Evolutionary conservation across 2,113 vertebrate species (phyloP), one percentile per base, ranked within the genome.

Genomic region (Eptatretus burgeri): DNA sequence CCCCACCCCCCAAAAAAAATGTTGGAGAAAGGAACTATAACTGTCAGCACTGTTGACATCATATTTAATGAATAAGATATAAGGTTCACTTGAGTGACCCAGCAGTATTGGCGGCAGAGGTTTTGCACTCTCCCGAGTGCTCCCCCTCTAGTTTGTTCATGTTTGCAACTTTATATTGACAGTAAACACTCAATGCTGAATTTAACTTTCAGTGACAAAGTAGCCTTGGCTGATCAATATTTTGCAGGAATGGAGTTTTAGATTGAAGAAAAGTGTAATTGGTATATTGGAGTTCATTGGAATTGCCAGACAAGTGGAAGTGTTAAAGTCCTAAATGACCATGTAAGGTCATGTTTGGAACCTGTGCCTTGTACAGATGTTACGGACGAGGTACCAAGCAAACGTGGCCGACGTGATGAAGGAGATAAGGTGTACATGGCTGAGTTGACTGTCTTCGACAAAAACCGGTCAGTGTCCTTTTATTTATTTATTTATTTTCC

Each of bases 341-440:
- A 11, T 10, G 56, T 60, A 17, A 10, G n/a, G n/a, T 10, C 56
- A 20, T 13, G n/a, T 20, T 20, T 19, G n/a, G n/a, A n/a, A 60
- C 56, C 56, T 11, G n/a, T 20, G n/a, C n/a, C 64, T 16, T 63
- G 66, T 75, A 62, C 68, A 96, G 88, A 91, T 79, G 81, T 96
- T 65, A 82, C 75, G 63, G 88, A 94, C 70, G 82, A 84, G 66
- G 75, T 80, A 17, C 56, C 56, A 10, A 60, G 56, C 56, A 60
- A 60, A 12, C 56, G 56, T n/a, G 20, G 56, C n/a, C 56, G 56
- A n/a, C 56, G 56, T n/a, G 56, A 60, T n/a, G 56, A 60, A n/a
- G 20, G n/a, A 20, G 56, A 60, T n/a, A 60, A 60, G 56, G 56
- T 60, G 56, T 60, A 60, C 56, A 10, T 20, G 10, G n/a, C 56